phyloP scores from a whole-genome alignment of 2,797 vertebrate genomes.

The Smutsia temminckii region DNA sequence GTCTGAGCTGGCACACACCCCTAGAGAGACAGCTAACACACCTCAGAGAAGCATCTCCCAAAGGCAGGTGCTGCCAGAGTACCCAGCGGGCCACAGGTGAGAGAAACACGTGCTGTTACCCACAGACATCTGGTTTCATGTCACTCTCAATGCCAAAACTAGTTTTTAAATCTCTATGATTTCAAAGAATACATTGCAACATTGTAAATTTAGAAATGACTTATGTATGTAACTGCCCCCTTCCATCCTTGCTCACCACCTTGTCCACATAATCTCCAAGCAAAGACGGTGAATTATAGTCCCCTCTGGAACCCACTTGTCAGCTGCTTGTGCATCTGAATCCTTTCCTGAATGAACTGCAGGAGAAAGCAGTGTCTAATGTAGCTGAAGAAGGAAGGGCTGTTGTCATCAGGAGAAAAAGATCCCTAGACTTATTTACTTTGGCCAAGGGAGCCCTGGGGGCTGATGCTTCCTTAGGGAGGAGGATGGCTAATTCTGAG shows the following conservation, averaged over 20 bases:
- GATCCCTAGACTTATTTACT: neutral
- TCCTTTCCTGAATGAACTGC: neutral
- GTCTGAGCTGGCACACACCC: neutral
- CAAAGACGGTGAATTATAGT: neutral
- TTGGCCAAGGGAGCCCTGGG: neutral
- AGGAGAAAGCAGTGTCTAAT: neutral
- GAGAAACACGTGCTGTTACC: neutral
- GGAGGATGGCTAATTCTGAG: neutral
- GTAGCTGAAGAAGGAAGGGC: neutral
- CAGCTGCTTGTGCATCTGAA: neutral
- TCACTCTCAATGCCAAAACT: constrained; percentile 16
- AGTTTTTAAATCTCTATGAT: constrained; percentile 57
- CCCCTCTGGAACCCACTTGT: neutral
- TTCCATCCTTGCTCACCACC: neutral
- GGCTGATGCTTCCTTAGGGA: neutral
- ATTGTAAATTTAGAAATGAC: constrained; percentile 53
- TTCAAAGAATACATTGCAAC: neutral
- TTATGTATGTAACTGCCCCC: neutral
- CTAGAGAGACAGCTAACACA: neutral
- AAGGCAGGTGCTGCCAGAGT: neutral
- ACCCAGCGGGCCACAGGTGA: neutral
- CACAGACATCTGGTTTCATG: constrained; percentile 42
- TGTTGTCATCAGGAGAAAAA: neutral
- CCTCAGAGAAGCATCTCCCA: neutral
- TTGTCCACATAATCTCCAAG: neutral